Conservation (phyloP, 2,797 vertebrate species). For the Sylvilagus floridanus region DNA sequence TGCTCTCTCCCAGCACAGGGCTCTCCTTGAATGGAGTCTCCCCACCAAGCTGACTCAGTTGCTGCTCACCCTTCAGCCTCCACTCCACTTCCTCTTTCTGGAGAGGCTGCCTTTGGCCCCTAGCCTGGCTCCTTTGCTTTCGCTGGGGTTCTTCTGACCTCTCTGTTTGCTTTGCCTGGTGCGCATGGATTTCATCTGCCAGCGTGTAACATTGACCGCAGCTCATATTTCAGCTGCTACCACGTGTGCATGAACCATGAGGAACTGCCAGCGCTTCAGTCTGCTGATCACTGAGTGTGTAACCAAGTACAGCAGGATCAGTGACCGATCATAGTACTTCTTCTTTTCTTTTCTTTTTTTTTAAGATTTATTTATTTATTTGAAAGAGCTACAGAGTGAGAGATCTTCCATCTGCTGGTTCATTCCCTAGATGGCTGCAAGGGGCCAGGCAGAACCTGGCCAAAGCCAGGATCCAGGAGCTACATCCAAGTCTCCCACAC, state of each 20-base stretch:
- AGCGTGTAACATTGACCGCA: background rate
- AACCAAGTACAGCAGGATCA: background rate
- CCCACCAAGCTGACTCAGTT: background rate
- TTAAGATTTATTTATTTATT: too few species aligned
- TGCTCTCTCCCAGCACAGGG: background rate
- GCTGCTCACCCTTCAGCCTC: background rate
- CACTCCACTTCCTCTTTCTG: background rate
- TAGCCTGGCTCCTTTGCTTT: background rate
- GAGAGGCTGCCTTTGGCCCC: background rate
- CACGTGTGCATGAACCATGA: background rate
- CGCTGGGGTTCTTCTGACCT: background rate
- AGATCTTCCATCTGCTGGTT: too few species aligned
- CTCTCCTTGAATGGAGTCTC: background rate
- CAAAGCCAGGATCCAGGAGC: too few species aligned
- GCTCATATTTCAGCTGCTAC: background rate
- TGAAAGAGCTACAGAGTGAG: too few species aligned
- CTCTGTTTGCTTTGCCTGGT: background rate
- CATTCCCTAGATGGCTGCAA: too few species aligned
- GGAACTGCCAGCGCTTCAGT: background rate
- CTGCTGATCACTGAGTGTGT: background rate
- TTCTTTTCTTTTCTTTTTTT: too few species aligned
- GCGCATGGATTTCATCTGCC: background rate
- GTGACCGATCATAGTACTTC: background rate
- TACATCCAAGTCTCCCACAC: too few species aligned
- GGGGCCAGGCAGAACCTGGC: too few species aligned